These are phyloP conservation scores for Florisuga fusca DNA, from an alignment of 2,797 vertebrate species.

Conservation along the genomic window DNA sequence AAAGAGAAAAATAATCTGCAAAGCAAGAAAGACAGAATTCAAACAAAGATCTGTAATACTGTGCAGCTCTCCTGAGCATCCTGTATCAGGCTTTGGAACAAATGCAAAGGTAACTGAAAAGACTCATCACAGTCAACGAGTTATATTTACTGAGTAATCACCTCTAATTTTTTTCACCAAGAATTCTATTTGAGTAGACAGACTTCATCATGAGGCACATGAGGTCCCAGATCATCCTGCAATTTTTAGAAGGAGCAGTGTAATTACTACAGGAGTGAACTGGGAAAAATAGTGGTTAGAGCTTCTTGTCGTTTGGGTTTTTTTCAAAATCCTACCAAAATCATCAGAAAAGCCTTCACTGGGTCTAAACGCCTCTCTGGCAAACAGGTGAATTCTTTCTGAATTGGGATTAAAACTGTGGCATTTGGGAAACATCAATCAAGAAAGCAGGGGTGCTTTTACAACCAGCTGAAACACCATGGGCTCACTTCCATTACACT, in stretches of 20 bases:
- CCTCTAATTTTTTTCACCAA: conserved; percentile 26
- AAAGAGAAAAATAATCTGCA: background rate
- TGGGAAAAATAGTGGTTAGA: background rate
- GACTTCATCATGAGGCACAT: conserved; percentile 19
- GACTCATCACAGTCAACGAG: background rate
- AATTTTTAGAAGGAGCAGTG: background rate
- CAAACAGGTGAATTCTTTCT: background rate
- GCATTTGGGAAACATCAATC: background rate
- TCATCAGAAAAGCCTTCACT: background rate
- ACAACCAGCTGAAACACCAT: background rate
- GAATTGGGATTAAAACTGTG: background rate
- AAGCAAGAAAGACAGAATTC: background rate
- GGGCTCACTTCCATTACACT: background rate
- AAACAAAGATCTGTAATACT: background rate
- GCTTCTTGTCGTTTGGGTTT: background rate
- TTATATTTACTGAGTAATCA: conserved; percentile 19
- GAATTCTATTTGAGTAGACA: conserved; percentile 24
- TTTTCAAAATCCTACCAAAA: background rate
- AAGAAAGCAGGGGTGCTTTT: background rate
- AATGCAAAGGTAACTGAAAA: background rate
- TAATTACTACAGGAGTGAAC: background rate
- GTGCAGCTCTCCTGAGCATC: background rate
- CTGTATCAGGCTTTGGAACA: background rate
- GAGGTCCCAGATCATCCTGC: background rate
- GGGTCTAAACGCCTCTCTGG: background rate